Percentiles rank a stretch among this genome's conserved stretches.
These are phyloP conservation scores for Mythimna ferrago DNA, from an alignment of 2,888 invertebrate genomes.

Conservation along the genomic window DNA sequence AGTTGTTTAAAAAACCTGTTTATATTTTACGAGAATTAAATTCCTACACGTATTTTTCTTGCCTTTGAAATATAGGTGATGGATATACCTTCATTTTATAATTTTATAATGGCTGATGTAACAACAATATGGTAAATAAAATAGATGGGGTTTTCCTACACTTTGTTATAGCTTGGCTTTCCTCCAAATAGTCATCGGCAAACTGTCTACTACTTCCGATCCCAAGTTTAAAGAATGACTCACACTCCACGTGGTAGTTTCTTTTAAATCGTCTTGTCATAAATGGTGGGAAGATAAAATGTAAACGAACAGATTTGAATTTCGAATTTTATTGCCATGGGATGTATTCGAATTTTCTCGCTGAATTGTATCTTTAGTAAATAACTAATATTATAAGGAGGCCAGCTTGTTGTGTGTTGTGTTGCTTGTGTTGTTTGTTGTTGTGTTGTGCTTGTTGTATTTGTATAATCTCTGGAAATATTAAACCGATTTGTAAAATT, in stretches of 20 bases:
- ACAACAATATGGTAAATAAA: too few species aligned
- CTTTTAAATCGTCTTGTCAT: constrained; percentile 1
- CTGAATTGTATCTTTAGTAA: background rate
- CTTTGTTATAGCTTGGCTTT: background rate
- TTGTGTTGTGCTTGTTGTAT: too few species aligned
- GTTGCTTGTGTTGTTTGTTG: too few species aligned
- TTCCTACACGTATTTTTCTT: background rate
- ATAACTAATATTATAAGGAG: too few species aligned
- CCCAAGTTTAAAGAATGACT: constrained; percentile 21
- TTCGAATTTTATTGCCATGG: background rate
- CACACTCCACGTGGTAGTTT: constrained; percentile 16
- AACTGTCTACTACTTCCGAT: background rate
- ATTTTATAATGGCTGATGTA: background rate
- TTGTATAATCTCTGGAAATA: too few species aligned
- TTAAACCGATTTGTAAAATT: too few species aligned
- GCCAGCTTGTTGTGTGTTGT: too few species aligned
- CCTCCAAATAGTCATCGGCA: constrained; percentile 7
- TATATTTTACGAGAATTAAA: too few species aligned
- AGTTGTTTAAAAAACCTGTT: background rate
- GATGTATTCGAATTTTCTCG: background rate
- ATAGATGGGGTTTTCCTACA: constrained; percentile 32
- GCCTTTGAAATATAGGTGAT: background rate
- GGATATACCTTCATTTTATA: background rate
- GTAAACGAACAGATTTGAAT: background rate
- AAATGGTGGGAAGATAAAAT: constrained; percentile 29